Evolutionary conservation across 2,797 vertebrate genomes (phyloP).

Genomic region (Miichthys miiuy): DNA sequence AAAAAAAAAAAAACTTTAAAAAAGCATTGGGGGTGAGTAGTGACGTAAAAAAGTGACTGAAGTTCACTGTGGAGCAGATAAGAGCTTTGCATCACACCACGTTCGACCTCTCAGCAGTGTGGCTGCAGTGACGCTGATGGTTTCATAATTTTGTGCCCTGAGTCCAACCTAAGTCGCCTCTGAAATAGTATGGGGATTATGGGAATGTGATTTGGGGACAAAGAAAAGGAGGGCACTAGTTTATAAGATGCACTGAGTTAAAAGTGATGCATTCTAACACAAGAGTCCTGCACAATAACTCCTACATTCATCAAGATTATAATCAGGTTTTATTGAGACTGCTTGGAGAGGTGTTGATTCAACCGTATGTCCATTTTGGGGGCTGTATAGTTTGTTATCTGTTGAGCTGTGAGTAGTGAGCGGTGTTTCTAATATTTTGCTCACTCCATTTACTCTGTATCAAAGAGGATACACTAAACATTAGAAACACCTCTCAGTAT

Average conservation of each 20-base stretch:
- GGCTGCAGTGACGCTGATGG: neutral
- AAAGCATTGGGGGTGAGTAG: neutral
- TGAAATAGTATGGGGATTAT: neutral
- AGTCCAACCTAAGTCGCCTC: neutral
- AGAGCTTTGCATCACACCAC: constrained; percentile 60
- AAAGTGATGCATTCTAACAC: neutral
- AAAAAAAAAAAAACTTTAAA: neutral
- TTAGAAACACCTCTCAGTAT: neutral
- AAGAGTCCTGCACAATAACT: neutral
- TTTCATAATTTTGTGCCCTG: constrained; percentile 49
- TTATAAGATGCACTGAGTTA: neutral
- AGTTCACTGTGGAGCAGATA: constrained; percentile 80
- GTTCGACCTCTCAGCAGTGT: constrained; percentile 52
- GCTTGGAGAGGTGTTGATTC: neutral
- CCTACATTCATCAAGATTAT: neutral
- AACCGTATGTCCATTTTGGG: neutral
- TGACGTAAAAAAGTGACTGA: constrained; percentile 73
- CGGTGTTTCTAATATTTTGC: neutral
- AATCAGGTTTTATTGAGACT: neutral
- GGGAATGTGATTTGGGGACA: accelerated
- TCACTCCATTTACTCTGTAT: neutral
- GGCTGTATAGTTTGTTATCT: neutral
- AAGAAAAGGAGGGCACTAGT: neutral
- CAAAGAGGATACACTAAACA: neutral
- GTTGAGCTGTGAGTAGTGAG: neutral